A percentile compares a stretch with the other conserved stretches of the same genome.
Evolutionary conservation across 2,888 invertebrate species (phyloP).

Genomic region (Lochmaea crataegi): DNA sequence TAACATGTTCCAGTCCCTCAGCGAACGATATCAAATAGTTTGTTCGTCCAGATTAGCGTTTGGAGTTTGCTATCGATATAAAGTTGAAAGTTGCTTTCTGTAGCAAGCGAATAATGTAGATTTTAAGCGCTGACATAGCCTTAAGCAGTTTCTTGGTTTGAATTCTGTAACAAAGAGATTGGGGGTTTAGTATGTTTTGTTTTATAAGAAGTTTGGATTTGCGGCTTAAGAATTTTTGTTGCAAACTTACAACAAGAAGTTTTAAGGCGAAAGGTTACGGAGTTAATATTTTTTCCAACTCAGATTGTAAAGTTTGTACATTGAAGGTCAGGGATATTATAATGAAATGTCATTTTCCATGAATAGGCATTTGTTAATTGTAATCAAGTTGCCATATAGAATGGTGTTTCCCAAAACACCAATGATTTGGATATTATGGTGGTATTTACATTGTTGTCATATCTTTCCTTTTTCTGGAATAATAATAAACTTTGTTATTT

Average conservation of each 20-base stretch:
- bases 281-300: not conserved
- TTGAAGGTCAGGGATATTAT: no score
- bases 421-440: no score
- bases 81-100: slow-evolving; percentile 35
- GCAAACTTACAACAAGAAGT: not conserved
- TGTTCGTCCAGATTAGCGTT: slow-evolving; percentile 32
- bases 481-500: no score
- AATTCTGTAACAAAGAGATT: slow-evolving; percentile 33
- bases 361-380: no score
- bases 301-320: no score
- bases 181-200: slow-evolving; percentile 11
- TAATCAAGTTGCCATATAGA: no score
- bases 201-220: not conserved
- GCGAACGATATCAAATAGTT: slow-evolving; percentile 35
- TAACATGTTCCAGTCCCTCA: slow-evolving; percentile 43
- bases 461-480: no score
- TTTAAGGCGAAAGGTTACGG: not conserved
- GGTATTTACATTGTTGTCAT: no score
- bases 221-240: not conserved
- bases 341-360: no score
- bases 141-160: not conserved
- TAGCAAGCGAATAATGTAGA: not conserved
- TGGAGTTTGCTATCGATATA: slow-evolving; percentile 24
- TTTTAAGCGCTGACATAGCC: slow-evolving; percentile 19
- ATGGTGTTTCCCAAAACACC: no score